phyloP scores from a whole-genome alignment of 1,140 invertebrate genomes.

The Drosophila virilis region DNA sequence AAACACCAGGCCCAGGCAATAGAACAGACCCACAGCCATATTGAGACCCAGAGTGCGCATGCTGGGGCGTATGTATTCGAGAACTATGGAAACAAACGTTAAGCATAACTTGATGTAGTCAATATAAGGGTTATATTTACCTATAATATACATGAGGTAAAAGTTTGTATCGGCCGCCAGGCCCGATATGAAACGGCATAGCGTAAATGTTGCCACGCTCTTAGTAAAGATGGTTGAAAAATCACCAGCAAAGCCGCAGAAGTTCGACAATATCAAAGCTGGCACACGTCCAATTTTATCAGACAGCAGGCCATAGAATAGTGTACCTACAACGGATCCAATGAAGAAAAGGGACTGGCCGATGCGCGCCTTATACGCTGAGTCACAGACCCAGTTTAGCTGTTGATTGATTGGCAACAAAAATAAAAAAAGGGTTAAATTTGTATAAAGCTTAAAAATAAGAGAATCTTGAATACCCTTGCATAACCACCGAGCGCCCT shows the following conservation, averaged over 20 bases:
- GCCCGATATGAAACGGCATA: constrained; percentile 86
- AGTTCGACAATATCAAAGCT: constrained; percentile 86
- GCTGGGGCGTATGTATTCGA: constrained; percentile 87
- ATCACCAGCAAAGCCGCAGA: constrained; percentile 86
- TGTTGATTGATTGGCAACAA: constrained; percentile 62
- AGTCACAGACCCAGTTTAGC: constrained; percentile 87
- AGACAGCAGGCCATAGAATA: constrained; percentile 86
- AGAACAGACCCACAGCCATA: constrained; percentile 87
- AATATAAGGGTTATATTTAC: constrained; percentile 70
- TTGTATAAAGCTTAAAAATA: neutral
- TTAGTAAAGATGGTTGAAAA: constrained; percentile 85
- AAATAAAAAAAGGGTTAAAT: neutral
- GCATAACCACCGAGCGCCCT: too few relatives aligned
- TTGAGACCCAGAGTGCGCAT: constrained; percentile 87
- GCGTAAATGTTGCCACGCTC: constrained; percentile 85
- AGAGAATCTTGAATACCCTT: neutral
- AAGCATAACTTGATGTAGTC: neutral
- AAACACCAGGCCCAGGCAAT: constrained; percentile 86
- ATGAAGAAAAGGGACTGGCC: constrained; percentile 87
- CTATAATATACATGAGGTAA: constrained; percentile 88
- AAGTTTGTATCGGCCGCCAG: constrained; percentile 87
- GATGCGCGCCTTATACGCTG: constrained; percentile 86
- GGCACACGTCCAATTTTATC: constrained; percentile 87
- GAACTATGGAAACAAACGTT: constrained; percentile 77
- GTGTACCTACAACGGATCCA: constrained; percentile 86